A percentile compares a stretch with the other conserved stretches of the same genome.
Conservation (phyloP, 2,797 vertebrate species). For the Gymnocypris eckloni region DNA sequence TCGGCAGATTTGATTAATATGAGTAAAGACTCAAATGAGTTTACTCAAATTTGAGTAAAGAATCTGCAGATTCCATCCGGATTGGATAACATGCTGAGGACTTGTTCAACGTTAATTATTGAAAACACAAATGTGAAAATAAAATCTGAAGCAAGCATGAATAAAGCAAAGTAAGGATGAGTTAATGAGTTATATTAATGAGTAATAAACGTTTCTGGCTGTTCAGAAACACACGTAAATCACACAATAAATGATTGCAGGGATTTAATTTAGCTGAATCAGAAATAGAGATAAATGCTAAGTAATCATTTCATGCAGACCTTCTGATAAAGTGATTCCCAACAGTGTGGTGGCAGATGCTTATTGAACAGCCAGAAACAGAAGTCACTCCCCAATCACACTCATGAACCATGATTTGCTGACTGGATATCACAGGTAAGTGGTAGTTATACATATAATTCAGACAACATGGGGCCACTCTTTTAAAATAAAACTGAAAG, state of each 20-base stretch:
- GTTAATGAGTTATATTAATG: too few relatives aligned
- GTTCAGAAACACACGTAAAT: not conserved
- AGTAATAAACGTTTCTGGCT: conserved; percentile 10
- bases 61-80: too few relatives aligned
- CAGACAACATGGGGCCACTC: not conserved
- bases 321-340: not conserved
- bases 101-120: conserved; percentile 25
- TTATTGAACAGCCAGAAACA: not conserved
- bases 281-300: not conserved
- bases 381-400: not conserved
- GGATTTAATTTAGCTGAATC: conserved; percentile 13
- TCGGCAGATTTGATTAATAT: not conserved
- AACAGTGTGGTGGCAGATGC: not conserved
- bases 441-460: too few relatives aligned
- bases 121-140: conserved; percentile 39
- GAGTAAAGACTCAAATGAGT: not conserved
- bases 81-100: not conserved
- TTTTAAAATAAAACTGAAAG: too few relatives aligned
- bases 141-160: conserved; percentile 36
- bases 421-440: not conserved
- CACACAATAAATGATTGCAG: not conserved
- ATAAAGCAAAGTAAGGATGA: conserved; percentile 25
- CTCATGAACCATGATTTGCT: not conserved
- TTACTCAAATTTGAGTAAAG: too few relatives aligned
- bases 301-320: not conserved